Evolutionary conservation across 2,888 invertebrate species (phyloP).

Genomic region (Kryphioiulus occultus): DNA sequence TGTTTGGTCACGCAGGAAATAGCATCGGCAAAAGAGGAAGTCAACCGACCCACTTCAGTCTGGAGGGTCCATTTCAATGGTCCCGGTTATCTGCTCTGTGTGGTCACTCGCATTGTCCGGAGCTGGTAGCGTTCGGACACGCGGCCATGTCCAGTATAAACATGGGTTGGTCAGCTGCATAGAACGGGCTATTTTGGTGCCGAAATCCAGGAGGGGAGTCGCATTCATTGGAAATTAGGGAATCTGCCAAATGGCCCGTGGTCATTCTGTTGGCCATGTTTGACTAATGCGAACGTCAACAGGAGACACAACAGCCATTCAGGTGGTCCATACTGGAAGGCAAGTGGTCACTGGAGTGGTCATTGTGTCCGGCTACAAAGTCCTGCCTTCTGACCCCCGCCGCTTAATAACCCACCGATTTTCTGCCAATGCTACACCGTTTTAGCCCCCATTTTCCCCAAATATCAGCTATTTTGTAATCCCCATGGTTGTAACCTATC

Average conservation of each 20-base stretch:
- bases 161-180: background rate
- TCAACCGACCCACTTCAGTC: constrained; percentile 45
- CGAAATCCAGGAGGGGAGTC: constrained; percentile 1
- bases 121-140: background rate
- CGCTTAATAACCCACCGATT: constrained; percentile 47
- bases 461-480: background rate
- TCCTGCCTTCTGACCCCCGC: constrained; percentile 45
- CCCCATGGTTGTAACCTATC: background rate
- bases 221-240: constrained; percentile 17
- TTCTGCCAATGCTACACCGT: constrained; percentile 39
- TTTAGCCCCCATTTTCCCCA: constrained; percentile 13
- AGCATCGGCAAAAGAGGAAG: constrained; percentile 38
- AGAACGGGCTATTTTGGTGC: background rate
- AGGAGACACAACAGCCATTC: constrained; percentile 47
- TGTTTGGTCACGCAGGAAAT: constrained; percentile 49
- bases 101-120: constrained; percentile 38
- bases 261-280: constrained; percentile 20
- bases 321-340: constrained; percentile 45
- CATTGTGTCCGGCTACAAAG: constrained; percentile 41
- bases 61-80: constrained; percentile 47
- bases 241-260: constrained; percentile 44
- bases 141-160: background rate
- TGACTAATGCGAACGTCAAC: constrained; percentile 39
- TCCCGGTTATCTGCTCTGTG: constrained; percentile 45
- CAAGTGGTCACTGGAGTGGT: constrained; percentile 41